Base-by-base conservation (phyloP, 2,797 vertebrate genomes). In the Lateolabrax maculatus region DNA sequence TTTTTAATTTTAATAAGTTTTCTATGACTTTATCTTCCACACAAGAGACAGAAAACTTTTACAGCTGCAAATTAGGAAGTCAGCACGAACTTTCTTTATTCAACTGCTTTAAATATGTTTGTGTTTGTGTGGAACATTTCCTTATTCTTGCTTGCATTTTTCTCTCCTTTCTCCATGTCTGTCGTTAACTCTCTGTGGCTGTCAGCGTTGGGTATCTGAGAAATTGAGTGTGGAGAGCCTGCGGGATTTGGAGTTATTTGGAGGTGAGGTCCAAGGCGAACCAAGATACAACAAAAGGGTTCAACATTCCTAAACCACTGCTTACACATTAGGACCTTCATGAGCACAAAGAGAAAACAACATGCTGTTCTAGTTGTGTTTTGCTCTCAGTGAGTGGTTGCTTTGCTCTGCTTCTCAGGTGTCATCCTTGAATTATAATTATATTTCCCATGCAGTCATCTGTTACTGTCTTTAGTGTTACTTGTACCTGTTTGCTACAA, bases 141-240 rank as follows among this genome's bases (percentile, higher is more conserved):
- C 78, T 87, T 79, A 87, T 80, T 78, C 51, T 84, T 80, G 70
- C 86, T 81, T 89, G 63, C 65, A 71, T 85, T 34, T 79, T 69
- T 82, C 60, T 88, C 61, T 81, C 70, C 77, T 62, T 84, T 76
- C 21, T 69, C 79, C 79, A 77, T 87, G 75, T 84, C 67, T 80
- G 36, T 68, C 51, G 57, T 71, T 84, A 75, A 89, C 66, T 43
- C 43, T 79, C 70, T 89, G n/a, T 91, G 62, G 91, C 73, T 90
- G 71, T 92, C 95, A 99, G 98, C 97, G 98, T 89, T 99, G 98
- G 98, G 97, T 99, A 90, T 97, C 98, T 86, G 98, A 99, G 93
- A 99, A 98, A 94, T 96, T 99, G 95, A 99, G 98, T 93, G 97
- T 99, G 96, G 98, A 99, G 95, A 98, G 98, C 89, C 95, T 99